Evolutionary conservation across 2,113 vertebrate genomes (phyloP), one percentile per base, ranked within the genome.

Genomic region (Dipodomys stephensi): DNA sequence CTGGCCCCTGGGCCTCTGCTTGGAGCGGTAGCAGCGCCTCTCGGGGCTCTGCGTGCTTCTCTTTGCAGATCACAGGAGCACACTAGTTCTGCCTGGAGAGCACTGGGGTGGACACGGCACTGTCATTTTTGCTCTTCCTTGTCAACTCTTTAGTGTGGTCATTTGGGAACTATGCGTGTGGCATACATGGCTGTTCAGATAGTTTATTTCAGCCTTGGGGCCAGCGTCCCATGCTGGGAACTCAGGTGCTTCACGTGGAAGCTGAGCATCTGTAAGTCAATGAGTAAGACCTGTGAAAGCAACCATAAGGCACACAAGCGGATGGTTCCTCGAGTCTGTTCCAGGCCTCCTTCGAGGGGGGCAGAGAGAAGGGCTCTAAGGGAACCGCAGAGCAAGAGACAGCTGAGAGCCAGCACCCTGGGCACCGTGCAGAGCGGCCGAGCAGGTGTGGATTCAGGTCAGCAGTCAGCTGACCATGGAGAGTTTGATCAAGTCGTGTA

Each of bases 121-220:
- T 8, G 1, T 16, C 6, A 1, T 16, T 0, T 2, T 2, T 3
- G 2, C 3, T 67, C 67, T 57, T 77, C 32, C 92, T 13, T 2
- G 27, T 44, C 71, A 83, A 49, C 77, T 53, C 92, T 44, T n/a
- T 19, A 32, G 60, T 25, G 10, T 4, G 46, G 83, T 69, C 22
- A 71, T 49, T 64, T 60, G 80, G 84, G 35, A 87, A 81, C 53
- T 30, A 13, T 2, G 68, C 13, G 8, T 68, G 69, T 82, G 7
- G 81, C 79, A 72, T 80, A 84, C 46, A 62, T 53, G 83, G 68
- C 46, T 90, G 68, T 94, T 87, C 69, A 81, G 69, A 87, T 90
- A 90, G 69, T 90, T 72, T 60, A 87, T 68, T 85, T 92, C 85
- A 49, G 32, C 84, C 35, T 19, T 90, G 57, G 68, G 11, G 69